Evolutionary conservation across 2,888 invertebrate species (phyloP), one percentile per base, ranked within the genome.

Genomic region (Hermaeophaga mercurialis): DNA sequence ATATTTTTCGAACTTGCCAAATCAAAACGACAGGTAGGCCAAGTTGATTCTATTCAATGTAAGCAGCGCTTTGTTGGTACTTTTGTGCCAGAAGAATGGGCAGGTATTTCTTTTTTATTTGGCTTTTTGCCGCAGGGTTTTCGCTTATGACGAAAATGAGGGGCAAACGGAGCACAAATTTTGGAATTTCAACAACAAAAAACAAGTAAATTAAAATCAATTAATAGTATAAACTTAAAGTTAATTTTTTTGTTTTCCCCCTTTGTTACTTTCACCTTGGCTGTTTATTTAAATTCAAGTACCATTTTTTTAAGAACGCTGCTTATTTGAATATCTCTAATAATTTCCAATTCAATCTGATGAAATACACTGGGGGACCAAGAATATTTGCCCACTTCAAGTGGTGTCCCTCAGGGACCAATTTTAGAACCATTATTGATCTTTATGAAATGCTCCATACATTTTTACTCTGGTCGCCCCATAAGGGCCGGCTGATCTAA

Each of bases 21-120:
- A 75, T 74, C 73, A 73, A 69, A 72, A 65, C 74, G 74, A 75
- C 75, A 75, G 75, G 75, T 75, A 74, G 73, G 72, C 71, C 70
- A 72, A 67, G 67, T 72, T 70, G 68, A 72, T 72, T 74, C 72
- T 72, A 24, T 63, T 59, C 61, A 62, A 63, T 71, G 68, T 71
- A 72, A 66, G 66, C 65, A 54, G 61, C 46, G 63, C 64, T 24
- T 67, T 74, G 72, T 73, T 59, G 58, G 65, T 55, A 64, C 59
- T 64, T 64, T 69, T 72, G 69, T 73, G 60, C 65, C 48, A 58
- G 60, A 56, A 71, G 67, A 73, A 72, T 70, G 72, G 72, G 69
- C 73, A 73, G 73, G 74, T 73, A 74, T 73, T 73, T 73, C 73
- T 73, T 71, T 56, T n/a, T 70, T 70, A 66, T 62, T 69, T 70